A percentile compares a stretch with the other conserved stretches of the same genome.
Conservation (phyloP, 1,140 invertebrate species). For the Ostrea denselamellosa region DNA sequence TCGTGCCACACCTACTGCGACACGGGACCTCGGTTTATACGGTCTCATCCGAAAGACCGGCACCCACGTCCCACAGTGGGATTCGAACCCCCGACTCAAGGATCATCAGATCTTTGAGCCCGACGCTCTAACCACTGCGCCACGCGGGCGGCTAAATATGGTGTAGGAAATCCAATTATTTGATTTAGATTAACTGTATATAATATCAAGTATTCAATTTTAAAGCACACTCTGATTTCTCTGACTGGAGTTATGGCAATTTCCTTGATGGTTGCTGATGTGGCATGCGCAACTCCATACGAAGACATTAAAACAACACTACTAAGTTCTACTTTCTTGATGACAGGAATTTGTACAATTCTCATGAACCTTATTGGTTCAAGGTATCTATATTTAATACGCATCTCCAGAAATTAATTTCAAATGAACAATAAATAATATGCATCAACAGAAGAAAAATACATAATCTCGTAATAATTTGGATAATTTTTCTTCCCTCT, state of each 20-base stretch:
- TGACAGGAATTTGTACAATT: slow-evolving; percentile 65
- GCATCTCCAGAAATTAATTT: background rate
- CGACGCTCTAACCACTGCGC: no score
- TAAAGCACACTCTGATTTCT: slow-evolving; percentile 55
- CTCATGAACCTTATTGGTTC: slow-evolving; percentile 60
- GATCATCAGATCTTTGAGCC: no score
- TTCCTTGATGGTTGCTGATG: slow-evolving; percentile 58
- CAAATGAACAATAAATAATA: background rate
- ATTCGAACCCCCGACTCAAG: no score
- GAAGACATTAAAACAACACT: slow-evolving; percentile 59
- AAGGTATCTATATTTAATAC: slow-evolving; percentile 42
- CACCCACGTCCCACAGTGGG: no score
- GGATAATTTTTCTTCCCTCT: background rate
- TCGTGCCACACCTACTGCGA: no score
- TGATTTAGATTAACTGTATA: background rate
- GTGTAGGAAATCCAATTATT: background rate
- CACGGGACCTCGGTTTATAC: no score
- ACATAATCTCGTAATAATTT: background rate
- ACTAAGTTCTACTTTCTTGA: slow-evolving; percentile 62
- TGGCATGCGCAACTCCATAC: slow-evolving; percentile 58
- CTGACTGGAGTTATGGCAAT: slow-evolving; percentile 55
- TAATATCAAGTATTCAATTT: background rate
- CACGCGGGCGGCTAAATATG: no score
- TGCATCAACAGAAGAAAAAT: background rate
- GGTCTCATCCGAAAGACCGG: no score